These are phyloP conservation scores for Protosalanx chinensis DNA, from an alignment of 2,797 vertebrate genomes.

Conservation along the genomic window DNA sequence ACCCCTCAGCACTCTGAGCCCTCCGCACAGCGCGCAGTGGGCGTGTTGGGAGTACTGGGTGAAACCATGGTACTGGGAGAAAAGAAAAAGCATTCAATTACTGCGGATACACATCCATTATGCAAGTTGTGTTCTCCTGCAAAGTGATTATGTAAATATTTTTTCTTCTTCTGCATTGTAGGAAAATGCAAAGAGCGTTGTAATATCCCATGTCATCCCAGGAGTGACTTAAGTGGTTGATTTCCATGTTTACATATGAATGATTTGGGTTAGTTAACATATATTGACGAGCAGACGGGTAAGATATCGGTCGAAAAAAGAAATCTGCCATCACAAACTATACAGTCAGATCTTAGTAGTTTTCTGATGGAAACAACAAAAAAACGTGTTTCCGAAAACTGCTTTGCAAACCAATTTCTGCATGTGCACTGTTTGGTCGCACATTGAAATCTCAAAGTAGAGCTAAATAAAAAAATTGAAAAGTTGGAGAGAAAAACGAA, in stretches of 20 bases:
- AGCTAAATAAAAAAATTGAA: too few relatives aligned
- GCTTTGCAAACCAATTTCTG: too few relatives aligned
- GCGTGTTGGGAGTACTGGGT: slow-evolving; percentile 4
- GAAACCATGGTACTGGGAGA: slow-evolving; percentile 10
- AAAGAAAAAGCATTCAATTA: slow-evolving; percentile 21
- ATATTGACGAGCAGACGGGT: too few relatives aligned
- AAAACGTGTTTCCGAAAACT: too few relatives aligned
- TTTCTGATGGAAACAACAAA: neutral
- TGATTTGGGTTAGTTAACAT: neutral
- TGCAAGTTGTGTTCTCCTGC: slow-evolving; percentile 13
- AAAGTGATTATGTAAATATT: slow-evolving; percentile 17
- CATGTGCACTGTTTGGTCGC: too few relatives aligned
- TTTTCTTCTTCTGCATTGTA: neutral
- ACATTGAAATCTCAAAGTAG: too few relatives aligned
- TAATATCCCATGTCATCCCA: neutral
- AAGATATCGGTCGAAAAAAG: too few relatives aligned
- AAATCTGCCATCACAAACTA: too few relatives aligned
- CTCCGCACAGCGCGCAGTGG: too few relatives aligned
- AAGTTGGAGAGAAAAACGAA: neutral
- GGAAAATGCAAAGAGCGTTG: neutral
- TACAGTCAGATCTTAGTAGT: slow-evolving; percentile 1
- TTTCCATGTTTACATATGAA: slow-evolving; percentile 9
- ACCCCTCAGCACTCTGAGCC: too few relatives aligned
- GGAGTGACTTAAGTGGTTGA: neutral
- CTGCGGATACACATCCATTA: slow-evolving; percentile 11